phyloP scores from a whole-genome alignment of 2,797 vertebrate genomes.

The Pterois miles region DNA sequence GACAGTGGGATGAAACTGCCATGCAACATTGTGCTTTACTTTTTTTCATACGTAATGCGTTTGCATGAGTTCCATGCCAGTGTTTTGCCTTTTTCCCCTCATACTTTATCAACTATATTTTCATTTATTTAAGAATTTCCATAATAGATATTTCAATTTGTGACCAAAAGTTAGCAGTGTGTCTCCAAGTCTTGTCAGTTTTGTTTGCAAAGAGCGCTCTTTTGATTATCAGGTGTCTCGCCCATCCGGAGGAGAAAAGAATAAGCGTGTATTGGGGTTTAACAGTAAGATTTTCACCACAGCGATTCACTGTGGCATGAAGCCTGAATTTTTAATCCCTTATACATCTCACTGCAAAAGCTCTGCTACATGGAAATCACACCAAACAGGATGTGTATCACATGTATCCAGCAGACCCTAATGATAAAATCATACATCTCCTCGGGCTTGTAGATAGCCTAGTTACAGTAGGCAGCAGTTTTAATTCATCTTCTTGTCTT shows the following conservation, averaged over 20 bases:
- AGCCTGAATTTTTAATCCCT: constrained; percentile 33
- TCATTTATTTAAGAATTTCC: not conserved
- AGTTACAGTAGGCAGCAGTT: constrained; percentile 55
- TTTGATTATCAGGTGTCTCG: constrained; percentile 27
- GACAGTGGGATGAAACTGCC: constrained; percentile 24
- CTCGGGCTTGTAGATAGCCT: constrained; percentile 61
- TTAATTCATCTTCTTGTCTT: constrained; percentile 57
- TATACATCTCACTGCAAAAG: constrained; percentile 23
- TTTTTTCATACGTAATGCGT: constrained; percentile 9
- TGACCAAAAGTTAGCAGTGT: not conserved
- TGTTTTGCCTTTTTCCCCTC: not conserved
- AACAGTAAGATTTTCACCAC: constrained; percentile 21
- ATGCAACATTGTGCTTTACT: not conserved
- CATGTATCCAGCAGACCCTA: constrained; percentile 44
- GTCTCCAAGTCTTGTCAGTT: not conserved
- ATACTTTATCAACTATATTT: not conserved
- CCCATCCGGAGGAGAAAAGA: constrained; percentile 3
- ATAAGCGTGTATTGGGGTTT: constrained; percentile 12
- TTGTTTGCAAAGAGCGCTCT: constrained; percentile 11
- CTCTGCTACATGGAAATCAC: constrained; percentile 34
- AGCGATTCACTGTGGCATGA: constrained; percentile 17
- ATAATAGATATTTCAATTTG: not conserved
- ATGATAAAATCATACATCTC: constrained; percentile 67
- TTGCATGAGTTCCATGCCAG: not conserved
- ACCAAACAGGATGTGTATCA: constrained; percentile 49